phyloP scores from a whole-genome alignment of 2,888 invertebrate genomes.

The Pammene fasciana region DNA sequence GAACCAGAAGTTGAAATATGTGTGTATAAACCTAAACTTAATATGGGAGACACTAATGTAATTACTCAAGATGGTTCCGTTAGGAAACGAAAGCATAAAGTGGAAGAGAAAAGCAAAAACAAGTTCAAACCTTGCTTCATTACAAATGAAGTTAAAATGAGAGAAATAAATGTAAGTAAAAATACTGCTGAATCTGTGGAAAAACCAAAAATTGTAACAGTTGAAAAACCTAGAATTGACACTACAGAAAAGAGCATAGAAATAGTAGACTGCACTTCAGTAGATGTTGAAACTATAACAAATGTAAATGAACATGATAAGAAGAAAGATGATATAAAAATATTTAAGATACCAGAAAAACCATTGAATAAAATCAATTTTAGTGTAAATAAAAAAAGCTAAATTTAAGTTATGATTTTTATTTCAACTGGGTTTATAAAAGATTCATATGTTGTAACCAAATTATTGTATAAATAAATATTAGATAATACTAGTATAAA shows the following conservation, averaged over 20 bases:
- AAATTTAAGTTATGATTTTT: slow-evolving; percentile 39
- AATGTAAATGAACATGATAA: slow-evolving; percentile 71
- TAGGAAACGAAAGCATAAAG: slow-evolving; percentile 50
- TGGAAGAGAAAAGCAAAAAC: slow-evolving; percentile 39
- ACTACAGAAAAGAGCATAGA: slow-evolving; percentile 48
- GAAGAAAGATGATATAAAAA: slow-evolving; percentile 64
- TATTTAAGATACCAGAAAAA: slow-evolving; percentile 61
- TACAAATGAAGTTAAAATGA: slow-evolving; percentile 29
- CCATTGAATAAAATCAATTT: slow-evolving; percentile 71
- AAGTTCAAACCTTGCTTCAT: slow-evolving; percentile 50
- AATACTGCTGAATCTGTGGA: neutral
- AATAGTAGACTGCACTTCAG: slow-evolving; percentile 66
- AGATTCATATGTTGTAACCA: neutral
- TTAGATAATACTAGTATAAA: too few species aligned
- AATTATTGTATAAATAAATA: too few species aligned
- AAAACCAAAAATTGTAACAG: neutral
- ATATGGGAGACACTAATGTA: slow-evolving; percentile 69
- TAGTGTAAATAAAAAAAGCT: slow-evolving; percentile 62
- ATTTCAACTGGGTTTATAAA: slow-evolving; percentile 31
- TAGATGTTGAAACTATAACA: slow-evolving; percentile 59
- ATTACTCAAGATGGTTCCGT: slow-evolving; percentile 50
- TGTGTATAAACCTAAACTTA: slow-evolving; percentile 52
- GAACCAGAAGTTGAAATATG: neutral
- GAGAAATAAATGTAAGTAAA: slow-evolving; percentile 2
- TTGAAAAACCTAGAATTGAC: slow-evolving; percentile 10